phyloP scores from a whole-genome alignment of 2,113 vertebrate species.

The Thamnaconus septentrionalis region DNA sequence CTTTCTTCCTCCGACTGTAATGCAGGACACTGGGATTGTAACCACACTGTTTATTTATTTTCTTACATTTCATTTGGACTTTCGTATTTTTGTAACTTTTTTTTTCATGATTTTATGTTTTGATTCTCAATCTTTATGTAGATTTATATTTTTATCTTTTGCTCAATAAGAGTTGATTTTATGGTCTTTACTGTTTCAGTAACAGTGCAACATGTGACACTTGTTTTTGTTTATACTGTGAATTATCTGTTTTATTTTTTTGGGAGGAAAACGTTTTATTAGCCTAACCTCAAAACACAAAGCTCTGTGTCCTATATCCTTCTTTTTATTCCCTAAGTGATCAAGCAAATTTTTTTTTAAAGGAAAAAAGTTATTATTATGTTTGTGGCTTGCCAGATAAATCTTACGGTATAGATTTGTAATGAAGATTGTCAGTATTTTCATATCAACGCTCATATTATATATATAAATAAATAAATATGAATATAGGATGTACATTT shows the following conservation, averaged over 20 bases:
- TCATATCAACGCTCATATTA: conserved; percentile 73
- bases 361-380: too few relatives aligned
- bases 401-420: conserved; percentile 80
- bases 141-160: conserved; percentile 36
- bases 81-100: conserved; percentile 48
- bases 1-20: conserved; percentile 40
- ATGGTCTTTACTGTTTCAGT: conserved; percentile 18
- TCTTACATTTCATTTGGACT: conserved; percentile 62
- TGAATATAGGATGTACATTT: conserved; percentile 1
- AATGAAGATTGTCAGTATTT: conserved; percentile 82
- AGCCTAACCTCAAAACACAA: conserved; percentile 45
- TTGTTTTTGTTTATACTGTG: conserved; percentile 72
- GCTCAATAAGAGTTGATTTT: conserved; percentile 36
- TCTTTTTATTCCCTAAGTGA: conserved; percentile 24
- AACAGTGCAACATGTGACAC: conserved; percentile 25
- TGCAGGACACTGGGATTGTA: conserved; percentile 71
- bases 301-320: conserved; percentile 50
- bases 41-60: conserved; percentile 73
- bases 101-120: conserved; percentile 54
- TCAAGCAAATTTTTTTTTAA: conserved; percentile 61
- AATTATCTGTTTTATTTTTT: conserved; percentile 61
- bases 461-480: conserved; percentile 78
- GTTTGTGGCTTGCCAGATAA: conserved; percentile 68
- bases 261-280: conserved; percentile 43
- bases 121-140: conserved; percentile 4